Evolutionary conservation across 2,113 vertebrate genomes (phyloP), one percentile per base, ranked within the genome.

Genomic region (Cyanoramphus novaezelandiae): DNA sequence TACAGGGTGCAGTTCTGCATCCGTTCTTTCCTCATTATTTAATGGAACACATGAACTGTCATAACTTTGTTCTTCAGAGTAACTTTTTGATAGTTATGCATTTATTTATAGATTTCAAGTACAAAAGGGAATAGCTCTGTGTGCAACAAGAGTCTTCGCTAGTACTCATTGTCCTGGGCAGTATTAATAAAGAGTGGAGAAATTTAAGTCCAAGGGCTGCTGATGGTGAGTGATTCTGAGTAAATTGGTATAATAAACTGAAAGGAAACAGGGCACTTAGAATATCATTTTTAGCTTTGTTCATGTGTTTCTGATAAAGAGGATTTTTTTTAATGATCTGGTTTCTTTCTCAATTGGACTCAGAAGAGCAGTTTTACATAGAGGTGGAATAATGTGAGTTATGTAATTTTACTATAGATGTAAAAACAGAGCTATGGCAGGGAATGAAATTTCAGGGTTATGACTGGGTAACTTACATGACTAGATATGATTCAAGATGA

Each of bases 211-310:
- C 17, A 19, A 49, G 31, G 44, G 62, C 52, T 85, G 44, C 33
- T 71, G 50, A 9, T 77, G 53, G 21, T 65, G 62, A 89, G 59
- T 4, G 13, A 33, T 47, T 72, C 67, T 62, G 44, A 46, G 43
- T 82, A 77, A 90, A 94, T 72, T 85, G 70, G 10, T 88, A 7
- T 11, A 87, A 92, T 87, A 91, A 76, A 77, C 49, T 46, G 78
- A 60, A 71, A 69, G 78, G 78, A 65, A 72, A 28, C 39, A 60
- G 23, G 23, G 49, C 33, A 28, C 16, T 44, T 62, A 59, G 19
- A 88, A 28, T 88, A 59, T 72, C 33, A 27, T 53, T 92, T 95
- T 85, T 91, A 94, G 44, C 57, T 79, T 85, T 91, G n/a, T 91
- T 94, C 63, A 3, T 65, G 28, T 85, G 44, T 82, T 91, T 94